A percentile compares a stretch with the other conserved stretches of the same genome.
Conservation (phyloP, 2,113 vertebrate genomes). For the Arizona elegans region DNA sequence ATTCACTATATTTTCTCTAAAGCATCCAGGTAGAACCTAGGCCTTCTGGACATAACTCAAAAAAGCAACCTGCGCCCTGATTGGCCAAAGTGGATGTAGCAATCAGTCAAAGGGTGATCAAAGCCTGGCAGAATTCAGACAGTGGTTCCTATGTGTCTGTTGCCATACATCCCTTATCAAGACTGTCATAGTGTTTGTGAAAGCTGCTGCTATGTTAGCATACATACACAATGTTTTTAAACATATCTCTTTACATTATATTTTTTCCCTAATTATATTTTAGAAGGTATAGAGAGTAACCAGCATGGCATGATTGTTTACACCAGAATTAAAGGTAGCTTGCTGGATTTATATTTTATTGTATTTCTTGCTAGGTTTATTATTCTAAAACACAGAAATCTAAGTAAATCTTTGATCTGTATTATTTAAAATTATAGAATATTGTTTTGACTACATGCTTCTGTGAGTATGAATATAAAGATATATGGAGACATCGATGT, state of each 20-base stretch:
- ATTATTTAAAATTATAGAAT: background rate
- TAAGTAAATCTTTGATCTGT: background rate
- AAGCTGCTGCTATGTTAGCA: background rate
- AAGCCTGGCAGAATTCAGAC: background rate
- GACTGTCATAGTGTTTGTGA: background rate
- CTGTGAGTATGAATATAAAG: background rate
- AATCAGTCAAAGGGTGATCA: background rate
- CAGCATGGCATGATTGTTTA: background rate
- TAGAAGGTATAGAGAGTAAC: background rate
- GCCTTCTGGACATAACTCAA: background rate
- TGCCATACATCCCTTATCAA: background rate
- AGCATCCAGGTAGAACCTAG: background rate
- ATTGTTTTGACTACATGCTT: background rate
- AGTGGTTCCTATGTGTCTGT: background rate
- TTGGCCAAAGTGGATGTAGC: background rate
- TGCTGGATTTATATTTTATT: background rate
- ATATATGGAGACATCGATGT: background rate
- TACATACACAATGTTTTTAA: background rate
- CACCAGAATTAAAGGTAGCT: background rate
- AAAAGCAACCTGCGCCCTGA: background rate
- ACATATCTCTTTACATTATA: background rate
- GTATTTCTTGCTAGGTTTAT: background rate
- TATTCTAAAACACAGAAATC: background rate
- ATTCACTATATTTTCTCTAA: background rate
- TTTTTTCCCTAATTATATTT: background rate